Evolutionary conservation across 2,113 vertebrate species (phyloP).

Genomic region (Pseudolaguvia tuberculata): DNA sequence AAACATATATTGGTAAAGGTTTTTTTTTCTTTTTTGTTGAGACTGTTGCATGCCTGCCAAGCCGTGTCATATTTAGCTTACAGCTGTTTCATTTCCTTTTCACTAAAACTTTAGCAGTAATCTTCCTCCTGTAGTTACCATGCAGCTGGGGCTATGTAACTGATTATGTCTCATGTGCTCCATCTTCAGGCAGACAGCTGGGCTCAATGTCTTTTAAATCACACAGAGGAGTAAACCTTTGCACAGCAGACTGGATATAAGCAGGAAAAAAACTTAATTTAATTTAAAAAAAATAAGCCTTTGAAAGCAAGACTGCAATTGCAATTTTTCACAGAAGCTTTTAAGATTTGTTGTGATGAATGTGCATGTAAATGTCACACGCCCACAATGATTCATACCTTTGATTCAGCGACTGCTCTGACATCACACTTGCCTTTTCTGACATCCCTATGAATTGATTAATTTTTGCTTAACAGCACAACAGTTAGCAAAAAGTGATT

Average conservation of each 20-base stretch:
- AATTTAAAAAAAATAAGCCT: background rate
- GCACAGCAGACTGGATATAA: background rate
- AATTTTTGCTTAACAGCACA: background rate
- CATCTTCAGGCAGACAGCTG: constrained; percentile 39
- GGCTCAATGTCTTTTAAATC: background rate
- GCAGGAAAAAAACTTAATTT: background rate
- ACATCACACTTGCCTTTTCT: background rate
- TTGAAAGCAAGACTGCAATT: constrained; percentile 9
- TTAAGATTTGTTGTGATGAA: background rate
- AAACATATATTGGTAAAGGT: background rate
- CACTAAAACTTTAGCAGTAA: background rate
- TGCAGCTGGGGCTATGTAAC: constrained; percentile 18
- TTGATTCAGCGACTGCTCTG: background rate
- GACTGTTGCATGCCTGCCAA: constrained; percentile 4
- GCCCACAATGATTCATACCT: background rate
- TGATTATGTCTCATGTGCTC: constrained; percentile 37
- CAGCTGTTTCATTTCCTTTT: constrained; percentile 29
- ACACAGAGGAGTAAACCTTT: background rate
- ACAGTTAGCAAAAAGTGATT: background rate
- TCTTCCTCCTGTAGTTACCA: constrained; percentile 22
- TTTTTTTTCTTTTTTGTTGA: background rate
- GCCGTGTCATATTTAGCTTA: constrained; percentile 5
- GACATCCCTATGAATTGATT: background rate
- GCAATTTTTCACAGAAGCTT: background rate
- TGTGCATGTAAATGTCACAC: background rate